Evolutionary conservation across 2,888 invertebrate species (phyloP).

Genomic region (Athalia cordata): DNA sequence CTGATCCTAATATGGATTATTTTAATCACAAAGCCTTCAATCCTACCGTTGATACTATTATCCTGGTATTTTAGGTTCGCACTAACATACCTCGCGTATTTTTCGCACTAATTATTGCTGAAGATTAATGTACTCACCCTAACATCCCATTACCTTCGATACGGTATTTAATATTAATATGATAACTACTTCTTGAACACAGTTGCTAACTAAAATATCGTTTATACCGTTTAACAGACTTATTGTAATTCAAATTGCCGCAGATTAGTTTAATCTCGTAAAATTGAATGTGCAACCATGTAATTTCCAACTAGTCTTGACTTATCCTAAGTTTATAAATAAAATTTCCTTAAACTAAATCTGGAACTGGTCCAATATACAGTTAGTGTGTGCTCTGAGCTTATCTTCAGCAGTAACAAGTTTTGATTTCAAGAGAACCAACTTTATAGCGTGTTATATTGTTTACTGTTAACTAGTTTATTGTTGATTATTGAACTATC

Average conservation of each 20-base stretch:
- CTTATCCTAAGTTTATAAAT: conserved; percentile 39
- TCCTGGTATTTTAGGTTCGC: background rate
- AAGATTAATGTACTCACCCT: background rate
- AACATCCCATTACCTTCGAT: too few relatives aligned
- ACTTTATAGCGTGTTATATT: conserved; percentile 1
- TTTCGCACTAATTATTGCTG: background rate
- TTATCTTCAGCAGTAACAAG: conserved; percentile 18
- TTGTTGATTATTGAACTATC: background rate
- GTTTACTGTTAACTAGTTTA: background rate
- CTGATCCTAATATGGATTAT: conserved; percentile 51
- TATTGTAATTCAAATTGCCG: background rate
- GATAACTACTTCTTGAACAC: background rate
- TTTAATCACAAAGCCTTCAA: conserved; percentile 57
- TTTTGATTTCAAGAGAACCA: background rate
- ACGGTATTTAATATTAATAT: background rate
- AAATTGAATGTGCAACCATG: background rate
- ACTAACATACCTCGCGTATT: background rate
- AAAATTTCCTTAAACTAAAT: conserved; percentile 36
- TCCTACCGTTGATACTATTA: conserved; percentile 21
- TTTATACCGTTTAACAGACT: background rate
- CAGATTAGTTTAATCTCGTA: background rate
- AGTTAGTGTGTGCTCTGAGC: background rate
- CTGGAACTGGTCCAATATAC: conserved; percentile 41
- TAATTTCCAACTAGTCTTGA: conserved; percentile 20
- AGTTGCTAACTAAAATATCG: background rate